Conservation (phyloP, 2,888 invertebrate genomes). For the Melipona bicolor region DNA sequence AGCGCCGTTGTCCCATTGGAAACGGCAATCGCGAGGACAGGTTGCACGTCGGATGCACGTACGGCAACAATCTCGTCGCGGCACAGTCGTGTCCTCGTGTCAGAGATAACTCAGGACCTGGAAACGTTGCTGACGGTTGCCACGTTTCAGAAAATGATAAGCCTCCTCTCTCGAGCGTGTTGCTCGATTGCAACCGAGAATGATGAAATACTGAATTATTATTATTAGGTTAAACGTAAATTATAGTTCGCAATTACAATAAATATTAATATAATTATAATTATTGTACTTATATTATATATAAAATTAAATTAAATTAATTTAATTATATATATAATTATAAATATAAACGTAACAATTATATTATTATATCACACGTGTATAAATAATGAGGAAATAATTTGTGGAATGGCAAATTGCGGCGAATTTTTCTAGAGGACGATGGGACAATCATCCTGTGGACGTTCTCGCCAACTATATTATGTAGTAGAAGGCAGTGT, state of each 20-base stretch:
- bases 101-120: neutral
- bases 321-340: too few relatives aligned
- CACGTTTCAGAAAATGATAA: neutral
- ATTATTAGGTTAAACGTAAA: neutral
- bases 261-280: too few relatives aligned
- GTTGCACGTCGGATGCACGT: neutral
- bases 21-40: conserved; percentile 10
- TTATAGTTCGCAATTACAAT: neutral
- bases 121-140: conserved; percentile 13
- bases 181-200: neutral
- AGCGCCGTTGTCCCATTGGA: conserved; percentile 22
- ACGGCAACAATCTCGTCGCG: neutral
- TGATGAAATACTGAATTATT: neutral
- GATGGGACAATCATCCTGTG: conserved; percentile 14
- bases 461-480: conserved; percentile 14
- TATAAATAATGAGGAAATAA: too few relatives aligned
- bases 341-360: too few relatives aligned
- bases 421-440: neutral
- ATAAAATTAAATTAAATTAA: too few relatives aligned
- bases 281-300: too few relatives aligned
- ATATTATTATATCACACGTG: too few relatives aligned
- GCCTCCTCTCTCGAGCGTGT: neutral
- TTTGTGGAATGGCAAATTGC: neutral
- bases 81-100: neutral
- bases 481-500: conserved; percentile 26